Evolutionary conservation across 2,888 invertebrate species (phyloP).

Genomic region (Tupiocoris notatus): DNA sequence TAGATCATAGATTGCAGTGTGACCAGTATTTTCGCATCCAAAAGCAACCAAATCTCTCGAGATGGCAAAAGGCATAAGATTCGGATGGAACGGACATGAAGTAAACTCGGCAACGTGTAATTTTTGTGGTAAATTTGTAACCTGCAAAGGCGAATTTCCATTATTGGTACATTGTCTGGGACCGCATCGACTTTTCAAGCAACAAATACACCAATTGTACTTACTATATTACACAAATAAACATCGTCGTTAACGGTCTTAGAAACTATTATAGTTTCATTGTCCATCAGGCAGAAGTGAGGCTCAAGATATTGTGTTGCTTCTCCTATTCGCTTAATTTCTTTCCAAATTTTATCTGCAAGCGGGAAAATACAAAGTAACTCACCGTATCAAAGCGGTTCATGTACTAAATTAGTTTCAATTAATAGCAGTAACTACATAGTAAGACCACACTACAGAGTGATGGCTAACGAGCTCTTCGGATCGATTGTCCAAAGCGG

Average conservation of each 20-base stretch:
- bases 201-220: too few relatives aligned
- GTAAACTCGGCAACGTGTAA: too few relatives aligned
- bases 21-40: constrained; percentile 15
- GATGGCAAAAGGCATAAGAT: constrained; percentile 15
- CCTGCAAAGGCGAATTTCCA: too few relatives aligned
- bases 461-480: too few relatives aligned
- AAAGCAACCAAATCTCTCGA: constrained; percentile 4
- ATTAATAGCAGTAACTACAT: too few relatives aligned
- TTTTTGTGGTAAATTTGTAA: too few relatives aligned
- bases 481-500: too few relatives aligned
- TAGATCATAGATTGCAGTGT: constrained; percentile 21
- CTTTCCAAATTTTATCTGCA: constrained; percentile 13
- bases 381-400: neutral
- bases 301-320: neutral
- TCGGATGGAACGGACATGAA: too few relatives aligned
- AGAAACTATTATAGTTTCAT: constrained; percentile 1
- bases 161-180: too few relatives aligned
- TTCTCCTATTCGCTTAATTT: neutral
- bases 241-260: constrained; percentile 4
- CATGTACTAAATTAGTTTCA: too few relatives aligned
- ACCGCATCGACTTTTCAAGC: too few relatives aligned
- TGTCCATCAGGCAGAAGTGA: constrained; percentile 1
- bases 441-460: too few relatives aligned
- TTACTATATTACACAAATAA: constrained; percentile 19
- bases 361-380: neutral